Conservation (phyloP, 1,140 invertebrate genomes). For the Lanistes nyassanus region DNA sequence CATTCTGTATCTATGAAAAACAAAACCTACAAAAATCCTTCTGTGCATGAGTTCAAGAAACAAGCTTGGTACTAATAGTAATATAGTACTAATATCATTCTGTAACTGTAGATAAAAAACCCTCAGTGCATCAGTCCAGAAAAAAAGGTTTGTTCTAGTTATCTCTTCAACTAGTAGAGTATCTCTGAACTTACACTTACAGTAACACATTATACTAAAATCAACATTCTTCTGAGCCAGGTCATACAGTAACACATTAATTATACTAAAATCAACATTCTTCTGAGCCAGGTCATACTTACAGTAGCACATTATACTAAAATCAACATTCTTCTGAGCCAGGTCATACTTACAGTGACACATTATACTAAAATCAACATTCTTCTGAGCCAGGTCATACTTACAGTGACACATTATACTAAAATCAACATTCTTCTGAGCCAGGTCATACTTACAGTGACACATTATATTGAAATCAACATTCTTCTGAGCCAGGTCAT, state of each 20-base stretch:
- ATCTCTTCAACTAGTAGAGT: too few relatives aligned
- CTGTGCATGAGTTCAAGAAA: too few relatives aligned
- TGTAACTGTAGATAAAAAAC: too few relatives aligned
- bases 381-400: background rate
- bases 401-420: background rate
- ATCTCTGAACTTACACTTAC: too few relatives aligned
- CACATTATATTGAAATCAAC: constrained; percentile 9
- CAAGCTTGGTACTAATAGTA: too few relatives aligned
- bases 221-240: constrained; percentile 2
- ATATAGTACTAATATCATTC: too few relatives aligned
- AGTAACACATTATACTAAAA: background rate
- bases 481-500: background rate
- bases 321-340: background rate
- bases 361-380: background rate
- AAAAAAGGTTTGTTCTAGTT: too few relatives aligned
- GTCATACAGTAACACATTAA: background rate
- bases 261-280: background rate
- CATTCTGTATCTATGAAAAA: too few relatives aligned
- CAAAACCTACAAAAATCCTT: too few relatives aligned
- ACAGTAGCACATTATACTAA: background rate
- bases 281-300: background rate
- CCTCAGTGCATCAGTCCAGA: too few relatives aligned
- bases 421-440: background rate
- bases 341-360: too few relatives aligned
- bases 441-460: background rate